phyloP scores from a whole-genome alignment of 1,140 invertebrate species.

The Ceratina australensis region DNA sequence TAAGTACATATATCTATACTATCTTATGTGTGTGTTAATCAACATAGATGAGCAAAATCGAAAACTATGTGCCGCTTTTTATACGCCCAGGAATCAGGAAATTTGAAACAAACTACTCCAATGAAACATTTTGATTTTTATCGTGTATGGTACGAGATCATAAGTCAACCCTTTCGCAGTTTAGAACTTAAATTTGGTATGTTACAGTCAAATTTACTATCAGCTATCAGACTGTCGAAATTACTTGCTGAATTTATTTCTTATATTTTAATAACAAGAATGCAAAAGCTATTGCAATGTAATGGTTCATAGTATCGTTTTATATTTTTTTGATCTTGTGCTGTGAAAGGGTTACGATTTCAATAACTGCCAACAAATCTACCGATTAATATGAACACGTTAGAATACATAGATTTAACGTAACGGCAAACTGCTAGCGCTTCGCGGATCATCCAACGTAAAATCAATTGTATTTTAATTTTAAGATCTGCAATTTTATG shows the following conservation, averaged over 20 bases:
- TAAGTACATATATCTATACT: conserved; percentile 7
- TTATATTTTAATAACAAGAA: too few species aligned
- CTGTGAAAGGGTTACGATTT: background rate
- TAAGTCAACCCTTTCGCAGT: too few species aligned
- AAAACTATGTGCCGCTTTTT: conserved; percentile 50
- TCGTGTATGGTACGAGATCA: background rate
- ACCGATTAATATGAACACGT: conserved; percentile 6
- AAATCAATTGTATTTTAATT: too few species aligned
- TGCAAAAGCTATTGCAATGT: too few species aligned
- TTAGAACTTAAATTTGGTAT: too few species aligned
- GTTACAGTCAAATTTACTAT: too few species aligned
- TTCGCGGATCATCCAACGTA: too few species aligned
- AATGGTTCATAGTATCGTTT: too few species aligned
- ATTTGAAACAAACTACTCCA: conserved; percentile 5
- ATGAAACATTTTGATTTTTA: conserved; percentile 11
- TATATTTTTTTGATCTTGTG: too few species aligned
- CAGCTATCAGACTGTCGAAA: too few species aligned
- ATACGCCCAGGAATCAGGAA: conserved; percentile 27
- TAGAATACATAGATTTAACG: conserved; percentile 4
- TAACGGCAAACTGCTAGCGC: background rate
- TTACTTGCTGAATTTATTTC: too few species aligned
- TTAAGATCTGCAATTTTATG: too few species aligned
- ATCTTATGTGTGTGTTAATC: conserved; percentile 29
- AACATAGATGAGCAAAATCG: conserved; percentile 27
- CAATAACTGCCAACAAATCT: background rate